These are phyloP conservation scores for Mnemiopsis leidyi DNA, from an alignment of 37 sponge, comb jelly and placozoan genomes.

Conservation along the genomic window DNA sequence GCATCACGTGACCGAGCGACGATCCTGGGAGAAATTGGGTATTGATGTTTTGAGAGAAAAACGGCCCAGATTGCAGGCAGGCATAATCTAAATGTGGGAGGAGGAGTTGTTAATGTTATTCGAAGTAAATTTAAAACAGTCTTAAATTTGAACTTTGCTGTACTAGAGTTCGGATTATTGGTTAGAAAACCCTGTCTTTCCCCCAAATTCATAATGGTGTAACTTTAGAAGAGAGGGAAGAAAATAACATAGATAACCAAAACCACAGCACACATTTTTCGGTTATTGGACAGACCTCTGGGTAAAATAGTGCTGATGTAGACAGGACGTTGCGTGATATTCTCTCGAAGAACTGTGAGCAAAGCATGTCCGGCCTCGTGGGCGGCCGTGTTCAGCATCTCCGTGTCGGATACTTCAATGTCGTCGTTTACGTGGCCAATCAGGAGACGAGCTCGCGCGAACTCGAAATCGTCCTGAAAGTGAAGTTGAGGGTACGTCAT, in stretches of 20 bases:
- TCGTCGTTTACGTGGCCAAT: constrained; percentile 50
- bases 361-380: constrained; percentile 58
- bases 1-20: constrained; percentile 35
- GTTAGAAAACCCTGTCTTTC: too few relatives aligned
- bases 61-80: too few relatives aligned
- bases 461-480: constrained; percentile 47
- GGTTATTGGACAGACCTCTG: too few relatives aligned
- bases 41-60: neutral
- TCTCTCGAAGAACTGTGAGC: constrained; percentile 14
- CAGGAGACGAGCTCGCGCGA: constrained; percentile 10
- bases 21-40: neutral
- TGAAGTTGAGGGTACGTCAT: neutral
- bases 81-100: too few relatives aligned
- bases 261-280: too few relatives aligned
- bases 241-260: too few relatives aligned
- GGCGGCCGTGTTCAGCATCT: constrained; percentile 19
- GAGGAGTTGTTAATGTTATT: too few relatives aligned
- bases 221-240: too few relatives aligned
- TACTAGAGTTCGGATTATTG: too few relatives aligned
- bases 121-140: too few relatives aligned
- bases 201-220: too few relatives aligned
- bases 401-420: neutral
- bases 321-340: constrained; percentile 36
- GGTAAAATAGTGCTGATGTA: constrained; percentile 51
- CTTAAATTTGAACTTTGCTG: too few relatives aligned